Evolutionary conservation across 2,888 invertebrate genomes (phyloP).

Genomic region (Drosophila anceps): DNA sequence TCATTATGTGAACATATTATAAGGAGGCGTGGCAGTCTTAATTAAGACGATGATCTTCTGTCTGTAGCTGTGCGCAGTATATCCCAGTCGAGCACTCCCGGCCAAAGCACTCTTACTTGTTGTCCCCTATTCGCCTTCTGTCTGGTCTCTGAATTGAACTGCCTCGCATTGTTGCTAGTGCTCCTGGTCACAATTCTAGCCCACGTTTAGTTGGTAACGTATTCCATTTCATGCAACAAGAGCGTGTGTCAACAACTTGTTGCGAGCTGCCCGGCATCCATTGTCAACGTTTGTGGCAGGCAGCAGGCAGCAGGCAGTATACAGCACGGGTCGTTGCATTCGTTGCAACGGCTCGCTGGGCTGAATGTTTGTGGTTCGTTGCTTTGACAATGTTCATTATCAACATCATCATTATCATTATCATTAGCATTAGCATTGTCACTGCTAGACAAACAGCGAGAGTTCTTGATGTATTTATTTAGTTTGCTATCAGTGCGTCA

Average conservation of each 20-base stretch:
- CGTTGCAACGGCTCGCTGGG: conserved; percentile 60
- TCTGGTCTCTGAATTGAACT: conserved; percentile 23
- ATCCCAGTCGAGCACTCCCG: not conserved
- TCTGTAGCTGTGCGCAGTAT: not conserved
- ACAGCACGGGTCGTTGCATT: conserved; percentile 66
- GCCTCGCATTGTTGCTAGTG: conserved; percentile 13
- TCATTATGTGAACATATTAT: too few species aligned
- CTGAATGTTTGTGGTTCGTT: conserved; percentile 35
- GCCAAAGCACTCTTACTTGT: not conserved
- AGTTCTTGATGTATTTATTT: conserved; percentile 35
- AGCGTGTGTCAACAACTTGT: conserved; percentile 68
- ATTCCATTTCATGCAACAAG: conserved; percentile 24
- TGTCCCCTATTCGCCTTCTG: not conserved
- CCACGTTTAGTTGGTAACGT: conserved; percentile 26
- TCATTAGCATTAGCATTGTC: conserved; percentile 31
- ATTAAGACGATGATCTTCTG: too few species aligned
- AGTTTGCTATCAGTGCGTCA: conserved; percentile 67
- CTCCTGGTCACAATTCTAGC: conserved; percentile 21
- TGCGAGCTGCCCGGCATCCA: conserved; percentile 42
- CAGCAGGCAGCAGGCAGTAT: conserved; percentile 8
- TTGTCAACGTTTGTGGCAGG: conserved; percentile 39
- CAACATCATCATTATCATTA: not conserved
- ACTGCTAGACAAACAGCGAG: conserved; percentile 37
- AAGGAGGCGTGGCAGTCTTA: too few species aligned
- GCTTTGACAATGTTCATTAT: conserved; percentile 14